phyloP scores from a whole-genome alignment of 2,797 vertebrate species.

The Neomorphus geoffroyi region DNA sequence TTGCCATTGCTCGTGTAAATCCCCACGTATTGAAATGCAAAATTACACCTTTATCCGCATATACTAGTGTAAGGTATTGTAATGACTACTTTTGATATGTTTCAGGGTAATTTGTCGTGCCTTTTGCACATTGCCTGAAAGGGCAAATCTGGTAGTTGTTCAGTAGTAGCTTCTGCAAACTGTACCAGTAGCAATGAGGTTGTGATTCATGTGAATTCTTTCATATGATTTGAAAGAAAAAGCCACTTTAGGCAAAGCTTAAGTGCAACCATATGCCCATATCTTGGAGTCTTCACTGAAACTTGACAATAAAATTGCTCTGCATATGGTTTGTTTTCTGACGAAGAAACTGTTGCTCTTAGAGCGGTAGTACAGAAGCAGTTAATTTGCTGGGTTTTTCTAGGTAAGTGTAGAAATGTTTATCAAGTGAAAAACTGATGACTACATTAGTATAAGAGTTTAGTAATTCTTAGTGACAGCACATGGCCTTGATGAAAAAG shows the following conservation, averaged over 20 bases:
- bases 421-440: neutral
- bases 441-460: neutral
- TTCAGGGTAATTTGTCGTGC: conserved; percentile 30
- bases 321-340: neutral
- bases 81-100: neutral
- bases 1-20: neutral
- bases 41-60: conserved; percentile 3
- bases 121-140: neutral
- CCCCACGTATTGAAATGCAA: neutral
- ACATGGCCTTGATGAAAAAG: neutral
- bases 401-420: neutral
- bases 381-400: neutral
- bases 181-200: conserved; percentile 20
- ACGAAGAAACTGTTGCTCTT: neutral
- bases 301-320: conserved; percentile 35
- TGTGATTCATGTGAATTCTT: conserved; percentile 25
- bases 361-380: neutral
- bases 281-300: neutral
- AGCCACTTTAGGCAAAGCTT: conserved; percentile 3
- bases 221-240: conserved; percentile 39
- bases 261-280: conserved; percentile 60
- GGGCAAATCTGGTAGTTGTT: conserved; percentile 40
- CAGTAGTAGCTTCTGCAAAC: conserved; percentile 41
- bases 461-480: neutral
- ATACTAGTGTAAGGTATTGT: neutral